A percentile compares a stretch with the other conserved stretches of the same genome.
Conservation (phyloP, 1,140 invertebrate genomes). For the Forficula auricularia region DNA sequence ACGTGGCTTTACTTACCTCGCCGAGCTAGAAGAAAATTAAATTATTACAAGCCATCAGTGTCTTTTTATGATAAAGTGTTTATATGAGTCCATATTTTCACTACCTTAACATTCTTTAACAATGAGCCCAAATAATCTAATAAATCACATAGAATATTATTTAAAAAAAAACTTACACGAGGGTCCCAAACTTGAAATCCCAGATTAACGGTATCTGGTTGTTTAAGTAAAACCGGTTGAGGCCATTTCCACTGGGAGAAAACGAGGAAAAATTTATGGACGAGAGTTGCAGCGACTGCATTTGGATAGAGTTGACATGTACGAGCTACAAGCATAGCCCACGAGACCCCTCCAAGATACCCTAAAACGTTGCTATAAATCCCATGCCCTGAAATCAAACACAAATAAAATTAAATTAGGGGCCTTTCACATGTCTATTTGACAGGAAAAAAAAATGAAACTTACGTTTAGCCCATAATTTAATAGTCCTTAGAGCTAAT, state of each 20-base stretch:
- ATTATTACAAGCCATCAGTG: too few species aligned
- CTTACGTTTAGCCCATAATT: conserved; percentile 97
- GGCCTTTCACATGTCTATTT: too few species aligned
- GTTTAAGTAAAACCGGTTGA: conserved; percentile 86
- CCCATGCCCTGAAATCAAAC: conserved; percentile 52
- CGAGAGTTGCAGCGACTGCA: conserved; percentile 79
- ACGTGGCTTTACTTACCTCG: too few species aligned
- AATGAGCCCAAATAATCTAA: too few species aligned
- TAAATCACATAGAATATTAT: too few species aligned
- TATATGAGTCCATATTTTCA: too few species aligned
- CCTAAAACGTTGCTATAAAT: conserved; percentile 97
- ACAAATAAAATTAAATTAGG: too few species aligned
- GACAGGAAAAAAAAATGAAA: conserved; percentile 22
- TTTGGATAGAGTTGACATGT: conserved; percentile 98
- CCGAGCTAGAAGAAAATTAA: too few species aligned
- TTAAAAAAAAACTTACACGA: conserved; percentile 36
- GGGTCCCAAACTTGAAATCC: conserved; percentile 93
- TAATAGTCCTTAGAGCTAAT: conserved; percentile 82
- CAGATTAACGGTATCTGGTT: conserved; percentile 70
- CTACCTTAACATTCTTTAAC: too few species aligned
- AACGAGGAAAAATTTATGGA: conserved; percentile 97
- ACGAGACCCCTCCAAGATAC: conserved; percentile 95
- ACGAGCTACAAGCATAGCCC: conserved; percentile 97
- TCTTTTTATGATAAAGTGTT: too few species aligned
- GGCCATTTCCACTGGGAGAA: conserved; percentile 98